Base-by-base conservation (phyloP, 2,113 vertebrate species). In the Albula glossodonta region DNA sequence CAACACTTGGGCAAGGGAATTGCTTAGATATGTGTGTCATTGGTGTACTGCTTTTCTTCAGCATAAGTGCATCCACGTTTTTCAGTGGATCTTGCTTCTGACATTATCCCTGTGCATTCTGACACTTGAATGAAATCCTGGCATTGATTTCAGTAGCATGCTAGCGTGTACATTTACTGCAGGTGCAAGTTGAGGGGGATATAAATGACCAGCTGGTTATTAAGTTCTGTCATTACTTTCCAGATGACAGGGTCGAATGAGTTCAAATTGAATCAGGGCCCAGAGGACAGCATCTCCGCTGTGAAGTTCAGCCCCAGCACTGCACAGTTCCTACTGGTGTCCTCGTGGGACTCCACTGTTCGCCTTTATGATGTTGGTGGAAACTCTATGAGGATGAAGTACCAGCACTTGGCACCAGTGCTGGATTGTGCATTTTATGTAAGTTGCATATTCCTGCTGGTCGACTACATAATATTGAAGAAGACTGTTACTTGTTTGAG, bases 361-460 rank as follows among this genome's bases (percentile, higher is more conserved):
- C 97, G 98, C 1, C 96, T 99, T 25, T 99, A 93, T 82, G 98
- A 99, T 89, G 98, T 99, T 48, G 96, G 94, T 17, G 96, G 94
- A 87, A 99, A 99, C 92, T 95, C 96, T 81, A 96, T 99, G 97
- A 95, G 98, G 63, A 97, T 99, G 94, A 99, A 99, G 91, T 99
- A 99, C 90, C 97, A 98, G 87, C 98, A 99, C 92, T 91, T 95
- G 1, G 97, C 96, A 70, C 96, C 98, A 4, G 98, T 99, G 17
- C 96, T 99, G 10, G 98, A 99, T 92, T 99, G 98, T 89, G 98
- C 98, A 88, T 99, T 99, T 92, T 99, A 98, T 89, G 98, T 99
- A 95, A 86, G 97, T 84, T 10, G 22, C 60, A 19, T 6, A 63
- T 63, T 19, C 17, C 60, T 63, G 17, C 4, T 13, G 15, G 22